A percentile compares a stretch with the other conserved stretches of the same genome.
Evolutionary conservation across 2,113 vertebrate genomes (phyloP).

Genomic region (Leptocoma aspasia): DNA sequence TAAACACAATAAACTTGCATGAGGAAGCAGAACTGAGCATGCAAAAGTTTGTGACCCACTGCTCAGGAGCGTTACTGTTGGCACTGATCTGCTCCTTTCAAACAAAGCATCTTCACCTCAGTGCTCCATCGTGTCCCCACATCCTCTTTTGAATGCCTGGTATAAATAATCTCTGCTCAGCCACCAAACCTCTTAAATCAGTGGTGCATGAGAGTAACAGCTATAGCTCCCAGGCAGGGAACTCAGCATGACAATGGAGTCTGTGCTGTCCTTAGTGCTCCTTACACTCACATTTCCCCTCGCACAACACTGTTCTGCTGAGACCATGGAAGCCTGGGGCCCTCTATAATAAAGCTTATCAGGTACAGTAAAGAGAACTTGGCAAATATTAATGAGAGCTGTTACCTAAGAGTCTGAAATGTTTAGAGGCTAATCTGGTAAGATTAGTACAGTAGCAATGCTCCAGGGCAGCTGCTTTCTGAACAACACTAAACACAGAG

Average conservation of each 20-base stretch:
- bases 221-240: neutral
- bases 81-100: neutral
- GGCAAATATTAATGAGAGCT: neutral
- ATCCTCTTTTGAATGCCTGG: neutral
- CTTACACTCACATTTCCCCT: neutral
- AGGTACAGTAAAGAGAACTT: neutral
- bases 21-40: neutral
- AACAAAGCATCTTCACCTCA: neutral
- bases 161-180: neutral
- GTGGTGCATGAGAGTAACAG: neutral
- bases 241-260: neutral
- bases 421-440: neutral
- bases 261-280: neutral
- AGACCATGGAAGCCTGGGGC: neutral
- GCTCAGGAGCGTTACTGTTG: neutral
- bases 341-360: neutral
- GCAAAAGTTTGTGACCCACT: neutral
- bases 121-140: neutral
- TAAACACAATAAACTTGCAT: neutral
- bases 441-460: neutral
- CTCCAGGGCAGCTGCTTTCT: neutral
- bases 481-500: neutral
- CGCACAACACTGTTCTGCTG: neutral
- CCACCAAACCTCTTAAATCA: neutral
- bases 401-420: constrained; percentile 7